These are phyloP conservation scores for Aix galericulata DNA, from an alignment of 2,113 vertebrate species.

Conservation along the genomic window DNA sequence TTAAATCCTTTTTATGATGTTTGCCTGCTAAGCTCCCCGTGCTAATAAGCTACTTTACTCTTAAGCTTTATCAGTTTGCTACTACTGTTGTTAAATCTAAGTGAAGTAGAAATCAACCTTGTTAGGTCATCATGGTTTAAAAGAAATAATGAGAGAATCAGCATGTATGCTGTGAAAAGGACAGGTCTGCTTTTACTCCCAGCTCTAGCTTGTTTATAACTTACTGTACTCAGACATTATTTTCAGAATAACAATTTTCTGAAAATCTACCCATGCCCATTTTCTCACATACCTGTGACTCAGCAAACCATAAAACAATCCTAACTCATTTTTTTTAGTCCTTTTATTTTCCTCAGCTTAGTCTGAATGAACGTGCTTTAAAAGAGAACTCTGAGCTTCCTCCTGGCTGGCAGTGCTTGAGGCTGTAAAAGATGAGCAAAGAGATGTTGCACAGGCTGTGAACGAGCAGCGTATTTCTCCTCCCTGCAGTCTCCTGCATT, in stretches of 20 bases:
- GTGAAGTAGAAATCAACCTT: background rate
- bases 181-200: background rate
- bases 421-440: background rate
- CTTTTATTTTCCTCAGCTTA: no score
- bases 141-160: background rate
- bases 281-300: background rate
- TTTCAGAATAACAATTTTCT: background rate
- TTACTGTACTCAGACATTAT: background rate
- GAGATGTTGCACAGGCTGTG: background rate
- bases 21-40: constrained; percentile 2
- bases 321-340: background rate
- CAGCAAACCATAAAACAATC: background rate
- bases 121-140: background rate
- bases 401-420: background rate
- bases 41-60: constrained; percentile 15
- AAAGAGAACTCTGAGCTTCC: background rate
- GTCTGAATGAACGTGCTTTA: background rate
- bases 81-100: background rate
- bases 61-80: constrained; percentile 27
- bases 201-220: background rate
- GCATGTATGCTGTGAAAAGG: background rate
- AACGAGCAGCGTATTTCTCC: background rate
- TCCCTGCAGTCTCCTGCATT: background rate
- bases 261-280: background rate
- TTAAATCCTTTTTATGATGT: background rate